phyloP scores from a whole-genome alignment of 2,113 vertebrate species.

The Mustelus asterias region DNA sequence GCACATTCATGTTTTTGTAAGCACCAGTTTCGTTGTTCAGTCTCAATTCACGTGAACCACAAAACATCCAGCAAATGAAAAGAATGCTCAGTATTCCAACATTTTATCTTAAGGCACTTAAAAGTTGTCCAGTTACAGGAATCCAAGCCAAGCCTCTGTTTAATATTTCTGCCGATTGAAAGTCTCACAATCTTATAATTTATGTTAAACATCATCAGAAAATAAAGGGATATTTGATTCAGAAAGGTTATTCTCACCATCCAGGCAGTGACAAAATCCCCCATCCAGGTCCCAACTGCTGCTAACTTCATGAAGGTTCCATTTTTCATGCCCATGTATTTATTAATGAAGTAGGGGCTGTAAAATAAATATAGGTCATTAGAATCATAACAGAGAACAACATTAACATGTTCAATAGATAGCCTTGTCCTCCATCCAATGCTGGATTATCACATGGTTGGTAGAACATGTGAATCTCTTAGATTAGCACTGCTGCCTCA shows the following conservation, averaged over 20 bases:
- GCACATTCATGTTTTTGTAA: background rate
- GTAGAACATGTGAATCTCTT: background rate
- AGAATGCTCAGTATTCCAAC: background rate
- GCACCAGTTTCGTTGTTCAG: background rate
- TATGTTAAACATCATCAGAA: background rate
- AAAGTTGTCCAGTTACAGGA: background rate
- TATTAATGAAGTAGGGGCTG: conserved; percentile 89
- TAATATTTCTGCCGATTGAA: background rate
- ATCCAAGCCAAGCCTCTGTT: background rate
- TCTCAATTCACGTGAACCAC: background rate
- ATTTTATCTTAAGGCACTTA: background rate
- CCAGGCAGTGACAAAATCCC: conserved; percentile 98
- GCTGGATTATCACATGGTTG: background rate
- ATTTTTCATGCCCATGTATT: conserved; percentile 97
- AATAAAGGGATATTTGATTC: background rate
- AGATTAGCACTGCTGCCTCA: too few relatives aligned
- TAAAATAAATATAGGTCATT: conserved; percentile 34
- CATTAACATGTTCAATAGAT: background rate
- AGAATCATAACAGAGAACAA: background rate
- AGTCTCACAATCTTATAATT: background rate
- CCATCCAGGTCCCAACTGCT: conserved; percentile 97
- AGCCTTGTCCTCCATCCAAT: background rate
- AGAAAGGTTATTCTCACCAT: conserved; percentile 73
- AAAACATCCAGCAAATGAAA: background rate
- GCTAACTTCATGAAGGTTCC: conserved; percentile 98